These are phyloP conservation scores for Eolophus roseicapilla DNA, from an alignment of 2,113 vertebrate species.

Conservation along the genomic window DNA sequence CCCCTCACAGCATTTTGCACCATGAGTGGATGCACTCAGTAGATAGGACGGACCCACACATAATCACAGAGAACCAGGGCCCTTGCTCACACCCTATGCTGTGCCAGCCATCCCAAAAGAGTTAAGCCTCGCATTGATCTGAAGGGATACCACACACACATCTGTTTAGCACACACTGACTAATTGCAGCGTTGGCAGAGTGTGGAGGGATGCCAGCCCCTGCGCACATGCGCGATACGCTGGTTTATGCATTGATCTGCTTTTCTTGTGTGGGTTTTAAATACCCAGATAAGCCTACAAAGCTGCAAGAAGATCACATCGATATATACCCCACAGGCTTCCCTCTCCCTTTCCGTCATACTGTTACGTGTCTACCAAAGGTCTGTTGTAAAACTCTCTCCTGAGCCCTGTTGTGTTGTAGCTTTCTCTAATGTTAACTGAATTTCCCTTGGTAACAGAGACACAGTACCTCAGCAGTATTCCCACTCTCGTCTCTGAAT, in stretches of 20 bases:
- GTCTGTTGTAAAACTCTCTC: slow-evolving; percentile 35
- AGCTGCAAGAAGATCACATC: slow-evolving; percentile 51
- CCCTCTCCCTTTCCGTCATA: background rate
- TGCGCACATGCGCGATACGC: background rate
- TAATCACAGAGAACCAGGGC: background rate
- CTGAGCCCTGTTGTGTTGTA: background rate
- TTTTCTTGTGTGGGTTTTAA: background rate
- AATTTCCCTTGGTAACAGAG: background rate
- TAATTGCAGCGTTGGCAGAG: background rate
- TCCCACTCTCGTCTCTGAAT: background rate
- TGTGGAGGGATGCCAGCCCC: background rate
- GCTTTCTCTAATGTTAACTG: background rate
- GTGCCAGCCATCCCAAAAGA: background rate
- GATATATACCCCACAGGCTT: slow-evolving; percentile 39
- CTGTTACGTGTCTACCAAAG: background rate
- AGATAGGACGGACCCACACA: background rate
- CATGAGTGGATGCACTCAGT: fast-evolving
- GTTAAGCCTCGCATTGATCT: background rate
- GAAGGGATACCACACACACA: background rate
- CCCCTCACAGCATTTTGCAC: background rate
- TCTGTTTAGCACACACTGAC: background rate
- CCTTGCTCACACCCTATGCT: background rate
- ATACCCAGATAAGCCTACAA: slow-evolving; percentile 25
- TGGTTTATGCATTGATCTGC: slow-evolving; percentile 8
- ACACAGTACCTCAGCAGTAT: background rate